Percentiles rank a stretch among this genome's conserved stretches.
Evolutionary conservation across 1,140 invertebrate genomes (phyloP).

Genomic region (Aphaenogaster ashmeadi): DNA sequence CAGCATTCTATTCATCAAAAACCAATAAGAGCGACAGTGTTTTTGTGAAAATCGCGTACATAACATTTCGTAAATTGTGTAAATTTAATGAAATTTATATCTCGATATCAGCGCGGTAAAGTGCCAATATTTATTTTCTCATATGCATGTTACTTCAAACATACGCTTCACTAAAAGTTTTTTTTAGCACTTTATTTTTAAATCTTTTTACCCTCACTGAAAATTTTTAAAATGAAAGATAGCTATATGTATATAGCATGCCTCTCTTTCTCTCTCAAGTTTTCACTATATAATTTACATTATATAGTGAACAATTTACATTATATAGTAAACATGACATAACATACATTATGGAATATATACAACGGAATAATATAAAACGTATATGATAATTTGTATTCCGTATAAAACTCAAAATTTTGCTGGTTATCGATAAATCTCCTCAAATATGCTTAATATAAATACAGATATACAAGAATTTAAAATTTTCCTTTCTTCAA

Average conservation of each 20-base stretch:
- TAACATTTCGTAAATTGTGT: background rate
- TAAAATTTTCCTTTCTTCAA: background rate
- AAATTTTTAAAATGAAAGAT: background rate
- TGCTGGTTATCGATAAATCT: background rate
- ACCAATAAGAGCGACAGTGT: background rate
- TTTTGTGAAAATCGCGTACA: background rate
- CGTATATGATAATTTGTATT: background rate
- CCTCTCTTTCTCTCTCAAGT: background rate
- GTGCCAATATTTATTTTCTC: slow-evolving; percentile 35
- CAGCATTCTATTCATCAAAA: background rate
- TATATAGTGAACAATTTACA: too few species aligned
- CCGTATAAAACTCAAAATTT: background rate
- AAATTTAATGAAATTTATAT: slow-evolving; percentile 34
- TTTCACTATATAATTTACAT: background rate
- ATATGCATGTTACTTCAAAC: background rate
- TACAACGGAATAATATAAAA: background rate
- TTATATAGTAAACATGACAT: too few species aligned
- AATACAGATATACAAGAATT: background rate
- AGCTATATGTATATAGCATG: background rate
- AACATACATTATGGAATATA: background rate
- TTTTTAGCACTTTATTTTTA: background rate
- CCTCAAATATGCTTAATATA: background rate
- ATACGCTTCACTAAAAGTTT: slow-evolving; percentile 1
- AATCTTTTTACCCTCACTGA: background rate
- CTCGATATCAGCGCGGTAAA: background rate